Base-by-base conservation (phyloP, 1,140 invertebrate genomes). In the Polypedilum pembai region DNA sequence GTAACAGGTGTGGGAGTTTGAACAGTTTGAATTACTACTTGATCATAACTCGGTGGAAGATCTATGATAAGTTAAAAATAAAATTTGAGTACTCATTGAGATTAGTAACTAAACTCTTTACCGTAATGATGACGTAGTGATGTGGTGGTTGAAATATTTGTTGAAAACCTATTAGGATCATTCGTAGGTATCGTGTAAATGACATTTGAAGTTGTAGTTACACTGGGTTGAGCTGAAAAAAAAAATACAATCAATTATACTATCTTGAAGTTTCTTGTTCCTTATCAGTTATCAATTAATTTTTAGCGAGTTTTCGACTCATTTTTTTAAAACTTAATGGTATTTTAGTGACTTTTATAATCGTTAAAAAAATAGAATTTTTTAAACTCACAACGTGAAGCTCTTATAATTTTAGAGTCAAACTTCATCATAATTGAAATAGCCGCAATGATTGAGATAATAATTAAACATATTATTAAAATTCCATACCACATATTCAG, bases 81-180 rank as follows among this genome's bases (percentile, higher is more conserved):
- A 33, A 45, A 45, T 45, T 12, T 8, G 8, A 45, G 41, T 56
- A 12, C 12, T 56, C 0, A 12, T 56, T 15, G 12, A 56, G 15
- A 56, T 56, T 8, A 56, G 8, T 56, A 12, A 56, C 1, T 1
- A 15, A 1, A 15, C 12, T n/a, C 45, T 56, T n/a, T 56, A 56
- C 45, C 45, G 15, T 56, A 56, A 56, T 56, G 45, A 56, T 56
- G 45, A 56, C 45, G 45, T n/a, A 56, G 45, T 56, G 45, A n/a
- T n/a, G 45, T 56, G 12, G 24, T 33, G 5, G 24, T 33, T 33
- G 45, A 56, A 15, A 56, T 56, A 56, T 56, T 56, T 56, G 45
- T 56, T 15, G 45, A 56, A 56, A 56, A 56, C 15, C 45, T 8
- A 56, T 15, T 56, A 56, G 45, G 45, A 56, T 56, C 45, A 15